Evolutionary conservation across 2,888 invertebrate genomes (phyloP).

Genomic region (Eupithecia subumbrata): DNA sequence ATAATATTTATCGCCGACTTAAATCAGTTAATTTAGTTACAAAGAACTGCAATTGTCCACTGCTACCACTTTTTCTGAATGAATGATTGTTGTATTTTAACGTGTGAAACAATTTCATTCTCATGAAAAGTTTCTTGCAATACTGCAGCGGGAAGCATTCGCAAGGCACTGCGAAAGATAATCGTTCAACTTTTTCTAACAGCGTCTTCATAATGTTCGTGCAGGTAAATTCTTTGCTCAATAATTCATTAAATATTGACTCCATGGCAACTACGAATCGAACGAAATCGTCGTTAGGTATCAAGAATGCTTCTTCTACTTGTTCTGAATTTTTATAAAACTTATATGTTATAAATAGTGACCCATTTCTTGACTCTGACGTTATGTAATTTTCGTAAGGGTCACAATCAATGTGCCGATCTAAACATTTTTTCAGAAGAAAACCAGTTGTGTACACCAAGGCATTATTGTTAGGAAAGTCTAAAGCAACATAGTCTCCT

Average conservation of each 20-base stretch:
- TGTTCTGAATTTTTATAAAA: too few species aligned
- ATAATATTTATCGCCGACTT: neutral
- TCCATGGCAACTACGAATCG: neutral
- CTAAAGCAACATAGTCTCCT: too few species aligned
- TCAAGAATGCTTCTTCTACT: too few species aligned
- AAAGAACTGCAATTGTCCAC: neutral
- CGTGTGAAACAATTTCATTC: conserved; percentile 17
- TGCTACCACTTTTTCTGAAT: conserved; percentile 1
- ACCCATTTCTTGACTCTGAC: too few species aligned
- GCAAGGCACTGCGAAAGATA: conserved; percentile 11
- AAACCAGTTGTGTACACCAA: too few species aligned
- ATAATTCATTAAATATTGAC: neutral
- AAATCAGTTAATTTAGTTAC: neutral
- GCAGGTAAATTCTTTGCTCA: neutral
- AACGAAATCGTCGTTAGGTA: too few species aligned
- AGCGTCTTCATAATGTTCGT: neutral
- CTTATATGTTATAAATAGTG: too few species aligned
- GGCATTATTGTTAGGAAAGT: too few species aligned
- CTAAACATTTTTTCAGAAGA: too few species aligned
- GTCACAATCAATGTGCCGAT: too few species aligned
- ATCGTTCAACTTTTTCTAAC: neutral
- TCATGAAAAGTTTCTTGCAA: conserved; percentile 19
- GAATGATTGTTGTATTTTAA: conserved; percentile 20
- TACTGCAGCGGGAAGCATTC: conserved; percentile 15
- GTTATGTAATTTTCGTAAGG: too few species aligned